Base-by-base conservation (phyloP, 2,113 vertebrate species). In the Cottus gobio region DNA sequence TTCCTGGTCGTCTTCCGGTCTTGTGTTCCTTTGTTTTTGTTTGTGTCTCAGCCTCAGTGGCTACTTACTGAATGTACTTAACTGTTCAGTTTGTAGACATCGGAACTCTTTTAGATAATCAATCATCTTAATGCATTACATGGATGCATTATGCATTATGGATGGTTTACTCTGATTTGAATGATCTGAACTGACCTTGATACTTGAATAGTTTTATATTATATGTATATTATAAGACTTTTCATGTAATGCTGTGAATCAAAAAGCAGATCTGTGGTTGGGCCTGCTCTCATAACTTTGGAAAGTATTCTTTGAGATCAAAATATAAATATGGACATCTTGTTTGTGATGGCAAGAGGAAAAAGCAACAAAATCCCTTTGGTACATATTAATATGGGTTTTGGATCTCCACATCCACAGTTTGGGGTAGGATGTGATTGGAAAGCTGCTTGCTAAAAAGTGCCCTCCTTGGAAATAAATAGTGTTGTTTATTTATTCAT, bases 251-350 rank as follows among this genome's bases (percentile, higher is more conserved):
- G 72, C 79, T 71, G 68, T 34, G 50, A 56, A 65, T 28, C 63
- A 64, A 22, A 48, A 46, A n/a, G n/a, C 58, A 28, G 67, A 71
- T 58, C 34, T 48, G 66, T 61, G 34, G 68, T 50, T 37, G 37
- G 54, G 26, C 7, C 26, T 50, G 75, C 67, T 71, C 54, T 70
- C 67, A 73, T 5, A 63, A 12, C 22, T 0, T 3, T 16, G 71
- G 76, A 83, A 86, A 85, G 82, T 84, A 36, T 85, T 84, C 36
- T 81, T 76, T 58, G 64, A 52, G 82, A 75, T 87, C 56, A 82
- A 89, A 46, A 84, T 84, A 86, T 56, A 56, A 90, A 39, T 39
- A 39, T n/a, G 39, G 67, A 77, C 39, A 82, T 58, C 26, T 63
- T 87, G 68, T 83, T 87, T 82, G n/a, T 65, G 37, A 77, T 83